These are phyloP conservation scores for Campylomormyrus tamandua DNA, from an alignment of 2,113 vertebrate species.

Conservation along the genomic window DNA sequence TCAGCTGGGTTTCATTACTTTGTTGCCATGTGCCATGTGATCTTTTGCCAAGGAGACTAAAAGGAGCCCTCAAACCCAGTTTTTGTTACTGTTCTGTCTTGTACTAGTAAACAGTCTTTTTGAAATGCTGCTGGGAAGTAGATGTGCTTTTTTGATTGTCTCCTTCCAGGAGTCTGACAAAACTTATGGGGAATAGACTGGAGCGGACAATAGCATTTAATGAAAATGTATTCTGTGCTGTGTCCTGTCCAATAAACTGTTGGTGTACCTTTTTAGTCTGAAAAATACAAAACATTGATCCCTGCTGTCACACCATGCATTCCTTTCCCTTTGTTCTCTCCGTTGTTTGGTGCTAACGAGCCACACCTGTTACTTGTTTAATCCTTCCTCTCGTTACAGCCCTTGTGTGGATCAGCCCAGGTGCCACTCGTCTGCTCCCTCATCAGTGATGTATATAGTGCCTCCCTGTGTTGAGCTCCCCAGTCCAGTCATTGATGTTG, in stretches of 20 bases:
- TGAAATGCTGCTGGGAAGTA: not conserved
- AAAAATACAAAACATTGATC: not conserved
- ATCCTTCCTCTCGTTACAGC: too few relatives aligned
- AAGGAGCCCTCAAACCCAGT: not conserved
- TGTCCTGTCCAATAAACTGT: not conserved
- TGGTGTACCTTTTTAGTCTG: not conserved
- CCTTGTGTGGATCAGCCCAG: too few relatives aligned
- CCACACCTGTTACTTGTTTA: too few relatives aligned
- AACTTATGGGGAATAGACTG: not conserved
- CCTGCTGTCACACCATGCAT: not conserved
- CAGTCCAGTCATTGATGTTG: too few relatives aligned
- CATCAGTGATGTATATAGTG: too few relatives aligned
- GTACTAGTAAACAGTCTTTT: not conserved
- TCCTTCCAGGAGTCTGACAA: not conserved
- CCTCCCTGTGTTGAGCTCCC: too few relatives aligned
- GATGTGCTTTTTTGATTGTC: not conserved
- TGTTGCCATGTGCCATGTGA: not conserved
- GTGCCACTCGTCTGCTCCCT: too few relatives aligned
- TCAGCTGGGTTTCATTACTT: not conserved
- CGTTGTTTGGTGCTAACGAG: too few relatives aligned
- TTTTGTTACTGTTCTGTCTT: not conserved
- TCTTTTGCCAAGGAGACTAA: not conserved
- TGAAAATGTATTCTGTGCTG: not conserved
- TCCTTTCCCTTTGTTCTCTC: too few relatives aligned
- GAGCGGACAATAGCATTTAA: not conserved